These are phyloP conservation scores for Lontra canadensis DNA, from an alignment of 2,113 vertebrate species.

Conservation along the genomic window DNA sequence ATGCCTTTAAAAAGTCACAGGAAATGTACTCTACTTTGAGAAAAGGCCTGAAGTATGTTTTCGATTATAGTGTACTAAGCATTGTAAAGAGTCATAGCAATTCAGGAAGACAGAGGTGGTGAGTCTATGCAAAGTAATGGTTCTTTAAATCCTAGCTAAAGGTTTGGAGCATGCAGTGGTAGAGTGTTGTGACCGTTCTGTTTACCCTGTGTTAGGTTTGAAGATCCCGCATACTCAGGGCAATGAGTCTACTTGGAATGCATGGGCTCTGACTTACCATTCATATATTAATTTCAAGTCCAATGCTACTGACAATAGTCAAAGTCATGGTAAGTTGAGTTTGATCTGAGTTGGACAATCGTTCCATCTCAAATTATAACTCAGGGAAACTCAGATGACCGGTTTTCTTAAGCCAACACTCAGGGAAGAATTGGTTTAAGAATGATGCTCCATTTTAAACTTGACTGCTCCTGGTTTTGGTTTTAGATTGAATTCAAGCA, in stretches of 20 bases:
- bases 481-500: not conserved
- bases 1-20: constrained; percentile 64
- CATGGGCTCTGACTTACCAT: constrained; percentile 57
- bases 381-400: not conserved
- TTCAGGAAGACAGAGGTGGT: constrained; percentile 53
- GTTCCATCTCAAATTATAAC: not conserved
- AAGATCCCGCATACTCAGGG: constrained; percentile 59
- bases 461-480: not conserved
- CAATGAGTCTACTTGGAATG: constrained; percentile 66
- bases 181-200: not conserved
- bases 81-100: not conserved
- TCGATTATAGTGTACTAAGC: constrained; percentile 39
- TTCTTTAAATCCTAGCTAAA: not conserved
- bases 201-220: constrained; percentile 30
- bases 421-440: constrained; percentile 14
- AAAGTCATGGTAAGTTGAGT: constrained; percentile 54
- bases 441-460: not conserved
- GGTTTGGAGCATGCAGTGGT: not conserved
- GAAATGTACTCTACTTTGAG: constrained; percentile 63
- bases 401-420: not conserved
- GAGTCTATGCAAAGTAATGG: not conserved
- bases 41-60: constrained; percentile 65
- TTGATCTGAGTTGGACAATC: constrained; percentile 31
- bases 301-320: constrained; percentile 49
- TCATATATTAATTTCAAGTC: constrained; percentile 45